Evolutionary conservation across 2,888 invertebrate genomes (phyloP).

Genomic region (Atethmia centrago): DNA sequence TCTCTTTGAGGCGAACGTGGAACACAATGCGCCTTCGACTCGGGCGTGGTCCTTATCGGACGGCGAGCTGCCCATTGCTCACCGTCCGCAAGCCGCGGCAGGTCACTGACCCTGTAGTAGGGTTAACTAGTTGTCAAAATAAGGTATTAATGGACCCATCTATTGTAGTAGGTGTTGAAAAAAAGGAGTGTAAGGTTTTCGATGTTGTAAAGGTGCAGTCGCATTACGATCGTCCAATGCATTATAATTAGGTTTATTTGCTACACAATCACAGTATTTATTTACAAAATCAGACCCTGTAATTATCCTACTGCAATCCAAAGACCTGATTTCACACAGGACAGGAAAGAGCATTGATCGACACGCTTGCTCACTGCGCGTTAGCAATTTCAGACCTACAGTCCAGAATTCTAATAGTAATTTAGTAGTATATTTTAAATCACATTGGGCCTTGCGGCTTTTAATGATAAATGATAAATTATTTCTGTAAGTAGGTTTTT

Average conservation of each 20-base stretch:
- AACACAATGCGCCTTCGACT: too few relatives aligned
- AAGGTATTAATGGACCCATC: conserved; percentile 7
- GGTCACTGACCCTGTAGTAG: conserved; percentile 41
- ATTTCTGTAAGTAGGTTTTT: too few relatives aligned
- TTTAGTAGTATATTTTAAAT: neutral
- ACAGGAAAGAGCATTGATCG: neutral
- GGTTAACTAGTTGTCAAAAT: conserved; percentile 33
- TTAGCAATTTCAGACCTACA: neutral
- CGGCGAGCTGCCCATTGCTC: too few relatives aligned
- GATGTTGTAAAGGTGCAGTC: neutral
- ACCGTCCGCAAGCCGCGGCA: too few relatives aligned
- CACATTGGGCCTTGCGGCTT: neutral
- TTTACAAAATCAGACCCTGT: neutral
- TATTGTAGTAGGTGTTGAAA: conserved; percentile 17
- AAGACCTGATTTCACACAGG: neutral
- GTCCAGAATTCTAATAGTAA: neutral
- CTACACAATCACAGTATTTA: neutral
- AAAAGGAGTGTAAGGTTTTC: neutral
- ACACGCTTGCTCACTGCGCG: neutral
- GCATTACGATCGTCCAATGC: neutral
- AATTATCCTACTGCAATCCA: neutral
- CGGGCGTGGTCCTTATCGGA: too few relatives aligned
- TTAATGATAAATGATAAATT: too few relatives aligned
- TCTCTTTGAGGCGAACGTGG: too few relatives aligned
- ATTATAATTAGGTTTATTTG: neutral